Conservation (phyloP, 1,140 invertebrate genomes). For the Polypedilum vanderplanki region DNA sequence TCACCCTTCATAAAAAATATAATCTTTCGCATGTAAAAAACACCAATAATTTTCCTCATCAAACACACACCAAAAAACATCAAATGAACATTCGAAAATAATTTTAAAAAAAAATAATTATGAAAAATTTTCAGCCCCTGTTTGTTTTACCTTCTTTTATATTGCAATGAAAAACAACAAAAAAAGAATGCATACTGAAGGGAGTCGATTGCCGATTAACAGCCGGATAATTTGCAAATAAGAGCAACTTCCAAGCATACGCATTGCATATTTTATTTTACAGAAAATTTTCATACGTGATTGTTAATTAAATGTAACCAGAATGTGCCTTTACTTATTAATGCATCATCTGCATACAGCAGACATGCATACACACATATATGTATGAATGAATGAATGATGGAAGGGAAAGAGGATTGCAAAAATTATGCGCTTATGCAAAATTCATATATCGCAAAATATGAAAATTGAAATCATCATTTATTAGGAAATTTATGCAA, state of each 20-base stretch:
- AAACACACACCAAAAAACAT: neutral
- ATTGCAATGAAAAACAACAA: too few species aligned
- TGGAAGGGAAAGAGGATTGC: neutral
- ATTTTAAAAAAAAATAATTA: neutral
- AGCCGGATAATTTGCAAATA: neutral
- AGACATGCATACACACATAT: neutral
- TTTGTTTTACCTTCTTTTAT: too few species aligned
- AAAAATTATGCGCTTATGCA: slow-evolving; percentile 22
- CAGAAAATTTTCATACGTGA: slow-evolving; percentile 23
- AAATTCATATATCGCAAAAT: slow-evolving; percentile 25
- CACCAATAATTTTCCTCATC: too few species aligned
- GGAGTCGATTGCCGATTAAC: too few species aligned
- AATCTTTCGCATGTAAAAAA: too few species aligned
- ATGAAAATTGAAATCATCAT: slow-evolving; percentile 28
- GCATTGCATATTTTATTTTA: too few species aligned
- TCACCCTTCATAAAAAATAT: too few species aligned
- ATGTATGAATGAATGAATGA: neutral
- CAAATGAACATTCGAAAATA: neutral
- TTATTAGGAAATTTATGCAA: slow-evolving; percentile 14
- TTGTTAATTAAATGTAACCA: slow-evolving; percentile 29
- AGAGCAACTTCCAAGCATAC: neutral
- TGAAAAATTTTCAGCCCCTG: neutral
- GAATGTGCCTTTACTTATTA: slow-evolving; percentile 4
- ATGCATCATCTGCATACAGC: neutral
- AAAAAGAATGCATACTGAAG: too few species aligned